Percentiles rank a stretch among this genome's conserved stretches.
phyloP scores from a whole-genome alignment of 2,888 invertebrate species.

The Tanypteryx hageni region DNA sequence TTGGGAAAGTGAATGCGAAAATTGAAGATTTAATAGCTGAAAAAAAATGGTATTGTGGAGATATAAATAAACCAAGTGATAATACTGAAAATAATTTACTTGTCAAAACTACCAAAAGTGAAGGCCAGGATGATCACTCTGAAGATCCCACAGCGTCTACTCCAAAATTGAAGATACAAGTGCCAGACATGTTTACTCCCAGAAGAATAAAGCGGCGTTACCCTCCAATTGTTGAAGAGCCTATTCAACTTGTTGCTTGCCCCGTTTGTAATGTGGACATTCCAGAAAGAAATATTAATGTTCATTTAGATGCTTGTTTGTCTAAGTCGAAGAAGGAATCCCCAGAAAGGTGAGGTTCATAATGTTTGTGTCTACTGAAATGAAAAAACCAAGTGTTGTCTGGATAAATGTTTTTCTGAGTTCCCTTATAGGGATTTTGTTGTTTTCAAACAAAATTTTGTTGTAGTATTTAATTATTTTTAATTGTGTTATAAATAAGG shows the following conservation, averaged over 20 bases:
- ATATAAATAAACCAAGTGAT: not conserved
- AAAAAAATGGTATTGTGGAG: not conserved
- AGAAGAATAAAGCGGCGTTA: slow-evolving; percentile 2
- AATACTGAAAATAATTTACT: not conserved
- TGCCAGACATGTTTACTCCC: slow-evolving; percentile 51
- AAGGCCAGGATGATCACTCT: not conserved
- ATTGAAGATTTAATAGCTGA: slow-evolving; percentile 67
- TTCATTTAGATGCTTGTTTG: slow-evolving; percentile 77
- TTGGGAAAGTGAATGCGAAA: slow-evolving; percentile 72
- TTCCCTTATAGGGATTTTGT: no score
- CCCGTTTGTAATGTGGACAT: slow-evolving; percentile 76
- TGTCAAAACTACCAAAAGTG: not conserved
- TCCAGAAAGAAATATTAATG: slow-evolving; percentile 74
- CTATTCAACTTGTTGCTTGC: slow-evolving; percentile 72
- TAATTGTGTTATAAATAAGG: not conserved
- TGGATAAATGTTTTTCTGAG: no score
- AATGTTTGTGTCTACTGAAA: no score
- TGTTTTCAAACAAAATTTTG: not conserved
- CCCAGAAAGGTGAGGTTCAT: slow-evolving; percentile 35
- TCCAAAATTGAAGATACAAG: not conserved
- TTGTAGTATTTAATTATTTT: not conserved
- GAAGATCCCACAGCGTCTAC: not conserved
- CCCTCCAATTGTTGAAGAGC: not conserved
- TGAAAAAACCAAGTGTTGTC: no score
- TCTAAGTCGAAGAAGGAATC: slow-evolving; percentile 70